Base-by-base conservation (phyloP, 2,113 vertebrate species). In the Picathartes gymnocephalus region DNA sequence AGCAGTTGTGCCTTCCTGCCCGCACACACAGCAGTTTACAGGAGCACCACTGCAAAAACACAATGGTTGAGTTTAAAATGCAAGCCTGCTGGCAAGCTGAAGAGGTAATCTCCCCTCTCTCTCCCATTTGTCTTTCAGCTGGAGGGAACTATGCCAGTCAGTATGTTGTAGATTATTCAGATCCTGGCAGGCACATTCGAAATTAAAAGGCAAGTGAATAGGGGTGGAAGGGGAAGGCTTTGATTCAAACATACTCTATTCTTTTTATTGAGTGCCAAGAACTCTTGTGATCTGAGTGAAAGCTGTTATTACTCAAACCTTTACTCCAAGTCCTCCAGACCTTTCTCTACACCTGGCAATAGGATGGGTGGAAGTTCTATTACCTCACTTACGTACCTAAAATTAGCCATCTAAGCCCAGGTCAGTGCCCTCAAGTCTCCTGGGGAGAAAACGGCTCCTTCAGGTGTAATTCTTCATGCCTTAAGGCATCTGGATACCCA, bases 221-320 rank as follows among this genome's bases (percentile, higher is more conserved):
- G 20, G 81, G 35, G 14, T 70, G 62, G 79, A 92, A 86, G 27
- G 58, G 37, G 81, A 88, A 90, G 39, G 33, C 64, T 94, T 94
- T 93, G 66, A 88, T 83, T 42, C 54, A 90, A 57, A 86, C 14
- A 50, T 47, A 47, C 7, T 86, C 33, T 45, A 22, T 80, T 86
- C 78, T 48, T 95, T 94, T 94, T 77, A 88, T 58, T 92, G n/a
- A 4, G 23, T 88, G 79, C 90, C 95, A 95, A 85, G 74, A 88
- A 23, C 25, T 94, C 68, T 90, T 16, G 3, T 90, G 66, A 93
- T 82, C 31, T 39, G 54, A 54, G 19, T 30, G 50, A 56, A 93
- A 83, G 50, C 42, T 73, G 42, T 35, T 80, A 93, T 33, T n/a
- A 47, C 45, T 77, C 45, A 16, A 83, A 48, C 16, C 31, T 84